phyloP scores from a whole-genome alignment of 2,113 vertebrate species.

The Nibea coibor region DNA sequence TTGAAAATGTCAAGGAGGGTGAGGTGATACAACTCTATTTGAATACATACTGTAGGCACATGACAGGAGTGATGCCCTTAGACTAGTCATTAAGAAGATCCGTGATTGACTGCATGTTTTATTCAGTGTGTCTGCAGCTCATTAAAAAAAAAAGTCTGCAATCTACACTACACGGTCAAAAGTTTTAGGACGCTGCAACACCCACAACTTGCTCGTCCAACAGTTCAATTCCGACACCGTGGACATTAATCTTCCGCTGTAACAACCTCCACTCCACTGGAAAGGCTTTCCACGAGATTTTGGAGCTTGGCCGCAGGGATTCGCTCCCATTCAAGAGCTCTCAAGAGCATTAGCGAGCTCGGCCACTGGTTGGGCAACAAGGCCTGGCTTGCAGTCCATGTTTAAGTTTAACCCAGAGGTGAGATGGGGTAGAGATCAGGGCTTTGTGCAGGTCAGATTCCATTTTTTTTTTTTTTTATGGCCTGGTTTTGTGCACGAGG shows the following conservation, averaged over 20 bases:
- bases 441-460: not conserved
- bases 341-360: conserved; percentile 18
- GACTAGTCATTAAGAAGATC: not conserved
- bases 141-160: conserved; percentile 1
- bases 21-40: conserved; percentile 64
- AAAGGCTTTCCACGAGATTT: conserved; percentile 9
- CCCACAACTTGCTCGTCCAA: not conserved
- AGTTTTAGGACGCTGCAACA: not conserved
- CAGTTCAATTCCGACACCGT: conserved; percentile 1
- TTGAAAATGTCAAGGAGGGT: conserved; percentile 66
- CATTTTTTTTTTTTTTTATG: not conserved
- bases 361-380: conserved; percentile 10
- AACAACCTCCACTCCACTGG: not conserved
- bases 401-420: conserved; percentile 17
- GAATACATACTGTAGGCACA: conserved; percentile 38
- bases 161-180: not conserved
- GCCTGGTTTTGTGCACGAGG: not conserved
- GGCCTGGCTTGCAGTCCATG: conserved; percentile 2
- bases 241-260: conserved; percentile 24
- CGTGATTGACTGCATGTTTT: conserved; percentile 1
- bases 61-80: not conserved
- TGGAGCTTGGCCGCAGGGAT: conserved; percentile 3
- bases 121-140: not conserved
- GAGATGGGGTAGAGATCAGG: conserved; percentile 23
- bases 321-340: conserved; percentile 9